Conservation (phyloP, 2,113 vertebrate genomes). For the Romanogobio albipinnatus region DNA sequence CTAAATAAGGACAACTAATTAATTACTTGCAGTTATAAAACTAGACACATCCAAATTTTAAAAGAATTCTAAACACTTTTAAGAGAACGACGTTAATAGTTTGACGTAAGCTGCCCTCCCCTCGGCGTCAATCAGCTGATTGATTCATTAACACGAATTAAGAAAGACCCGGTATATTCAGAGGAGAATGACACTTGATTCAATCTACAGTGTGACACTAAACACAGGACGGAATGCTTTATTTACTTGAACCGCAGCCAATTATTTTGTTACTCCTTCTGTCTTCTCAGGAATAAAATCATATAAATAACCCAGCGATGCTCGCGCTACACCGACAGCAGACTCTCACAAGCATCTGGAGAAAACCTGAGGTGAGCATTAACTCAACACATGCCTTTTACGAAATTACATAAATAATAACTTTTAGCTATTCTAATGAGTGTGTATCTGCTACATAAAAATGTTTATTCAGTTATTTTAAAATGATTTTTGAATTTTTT, state of each 20-base stretch:
- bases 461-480: neutral
- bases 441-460: neutral
- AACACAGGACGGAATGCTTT: neutral
- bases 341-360: neutral
- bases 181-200: neutral
- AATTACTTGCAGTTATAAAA: no score
- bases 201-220: neutral
- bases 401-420: neutral
- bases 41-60: no score
- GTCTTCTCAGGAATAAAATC: neutral
- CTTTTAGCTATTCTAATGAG: neutral
- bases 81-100: no score
- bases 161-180: neutral
- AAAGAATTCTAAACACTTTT: no score
- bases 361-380: neutral
- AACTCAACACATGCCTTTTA: neutral
- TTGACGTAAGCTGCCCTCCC: neutral
- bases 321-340: neutral
- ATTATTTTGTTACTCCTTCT: neutral
- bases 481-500: neutral
- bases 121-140: neutral
- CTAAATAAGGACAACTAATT: neutral
- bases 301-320: constrained; percentile 13
- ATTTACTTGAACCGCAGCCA: neutral
- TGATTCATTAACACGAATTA: neutral